A percentile compares a stretch with the other conserved stretches of the same genome.
These are phyloP conservation scores for Folsomia candida DNA, from an alignment of 2,888 invertebrate species.

Conservation along the genomic window DNA sequence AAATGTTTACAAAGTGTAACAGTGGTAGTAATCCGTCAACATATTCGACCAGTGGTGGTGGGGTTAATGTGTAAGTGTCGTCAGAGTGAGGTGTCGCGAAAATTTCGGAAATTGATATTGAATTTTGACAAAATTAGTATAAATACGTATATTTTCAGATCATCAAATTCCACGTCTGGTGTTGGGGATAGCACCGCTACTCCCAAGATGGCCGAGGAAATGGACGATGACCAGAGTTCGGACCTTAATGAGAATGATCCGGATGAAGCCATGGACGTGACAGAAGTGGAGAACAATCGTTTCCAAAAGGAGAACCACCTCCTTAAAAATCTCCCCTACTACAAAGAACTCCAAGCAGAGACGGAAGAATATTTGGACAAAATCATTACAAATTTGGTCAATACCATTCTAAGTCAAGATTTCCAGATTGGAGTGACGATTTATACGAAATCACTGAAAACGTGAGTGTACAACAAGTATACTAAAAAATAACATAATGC, in stretches of 20 bases:
- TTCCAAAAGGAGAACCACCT: conserved; percentile 45
- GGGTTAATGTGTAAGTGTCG: too few relatives aligned
- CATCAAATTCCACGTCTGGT: too few relatives aligned
- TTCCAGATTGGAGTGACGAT: conserved; percentile 44
- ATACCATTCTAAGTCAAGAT: conserved; percentile 41
- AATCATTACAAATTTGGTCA: conserved; percentile 40
- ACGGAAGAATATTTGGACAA: conserved; percentile 44
- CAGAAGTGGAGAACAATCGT: conserved; percentile 3
- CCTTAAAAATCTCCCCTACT: conserved; percentile 45
- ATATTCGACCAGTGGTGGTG: too few relatives aligned
- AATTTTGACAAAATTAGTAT: too few relatives aligned
- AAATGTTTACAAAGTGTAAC: too few relatives aligned
- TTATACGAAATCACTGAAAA: conserved; percentile 43
- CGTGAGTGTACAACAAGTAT: too few relatives aligned
- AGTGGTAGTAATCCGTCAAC: too few relatives aligned
- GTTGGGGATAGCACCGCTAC: too few relatives aligned
- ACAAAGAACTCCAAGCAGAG: conserved; percentile 38
- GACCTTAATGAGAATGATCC: conserved; percentile 13
- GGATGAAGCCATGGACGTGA: conserved; percentile 1
- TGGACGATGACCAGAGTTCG: conserved; percentile 44
- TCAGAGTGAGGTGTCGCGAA: too few relatives aligned
- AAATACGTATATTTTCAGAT: too few relatives aligned
- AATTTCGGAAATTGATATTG: too few relatives aligned
- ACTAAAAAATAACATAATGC: too few relatives aligned
- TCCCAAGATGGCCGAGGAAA: conserved; percentile 38